phyloP scores from a whole-genome alignment of 2,113 vertebrate genomes.

The Synchiropus splendidus region DNA sequence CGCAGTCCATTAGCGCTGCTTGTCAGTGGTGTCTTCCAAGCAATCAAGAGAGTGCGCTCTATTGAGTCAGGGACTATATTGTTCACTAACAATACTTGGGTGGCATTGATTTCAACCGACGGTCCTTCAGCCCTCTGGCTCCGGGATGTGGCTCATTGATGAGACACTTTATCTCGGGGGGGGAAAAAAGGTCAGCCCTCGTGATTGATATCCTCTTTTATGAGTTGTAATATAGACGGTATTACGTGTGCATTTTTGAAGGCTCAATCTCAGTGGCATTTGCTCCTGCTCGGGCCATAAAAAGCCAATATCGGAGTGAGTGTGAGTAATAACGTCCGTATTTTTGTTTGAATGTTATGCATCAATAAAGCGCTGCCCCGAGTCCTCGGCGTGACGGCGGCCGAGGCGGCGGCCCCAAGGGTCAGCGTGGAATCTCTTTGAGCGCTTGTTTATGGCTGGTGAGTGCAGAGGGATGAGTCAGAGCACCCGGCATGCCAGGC shows the following conservation, averaged over 20 bases:
- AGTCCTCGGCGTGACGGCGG: slow-evolving; percentile 12
- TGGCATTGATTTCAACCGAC: slow-evolving; percentile 54
- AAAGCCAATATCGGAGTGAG: slow-evolving; percentile 33
- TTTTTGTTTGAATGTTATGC: slow-evolving; percentile 49
- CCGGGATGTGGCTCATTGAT: slow-evolving; percentile 41
- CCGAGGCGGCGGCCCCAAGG: slow-evolving; percentile 17
- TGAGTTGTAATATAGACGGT: slow-evolving; percentile 45
- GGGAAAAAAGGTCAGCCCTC: slow-evolving; percentile 50
- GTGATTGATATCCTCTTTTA: slow-evolving; percentile 63
- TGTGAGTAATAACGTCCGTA: slow-evolving; percentile 38
- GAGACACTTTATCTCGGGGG: slow-evolving; percentile 42
- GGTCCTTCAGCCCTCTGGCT: slow-evolving; percentile 32
- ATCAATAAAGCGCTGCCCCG: slow-evolving; percentile 34
- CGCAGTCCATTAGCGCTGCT: slow-evolving; percentile 34
- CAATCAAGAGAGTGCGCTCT: slow-evolving; percentile 40
- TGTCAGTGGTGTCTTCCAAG: slow-evolving; percentile 30
- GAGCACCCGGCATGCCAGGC: not conserved
- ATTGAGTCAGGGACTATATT: slow-evolving; percentile 46
- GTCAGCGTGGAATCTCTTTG: slow-evolving; percentile 24
- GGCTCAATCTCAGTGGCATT: slow-evolving; percentile 57
- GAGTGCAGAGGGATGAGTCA: slow-evolving; percentile 13
- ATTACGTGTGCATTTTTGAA: slow-evolving; percentile 50
- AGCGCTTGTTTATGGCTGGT: slow-evolving; percentile 32
- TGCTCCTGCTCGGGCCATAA: slow-evolving; percentile 42
- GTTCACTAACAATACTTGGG: slow-evolving; percentile 46